Conservation (phyloP, 2,113 vertebrate genomes). For the Talpa occidentalis region DNA sequence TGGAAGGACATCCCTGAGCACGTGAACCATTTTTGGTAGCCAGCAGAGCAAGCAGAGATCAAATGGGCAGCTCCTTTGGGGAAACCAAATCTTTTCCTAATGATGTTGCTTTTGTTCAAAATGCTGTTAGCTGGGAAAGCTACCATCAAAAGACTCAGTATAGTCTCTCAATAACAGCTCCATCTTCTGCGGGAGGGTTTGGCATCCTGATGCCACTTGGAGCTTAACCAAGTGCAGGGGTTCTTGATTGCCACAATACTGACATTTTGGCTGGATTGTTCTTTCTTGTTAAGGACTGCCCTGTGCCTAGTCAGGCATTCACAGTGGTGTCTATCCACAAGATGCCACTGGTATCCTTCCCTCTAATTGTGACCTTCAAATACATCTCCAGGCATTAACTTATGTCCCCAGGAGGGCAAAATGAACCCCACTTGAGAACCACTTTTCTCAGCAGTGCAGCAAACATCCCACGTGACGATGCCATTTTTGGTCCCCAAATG, state of each 20-base stretch:
- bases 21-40: neutral
- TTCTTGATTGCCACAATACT: neutral
- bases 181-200: neutral
- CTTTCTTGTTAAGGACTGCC: neutral
- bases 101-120: slow-evolving; percentile 24
- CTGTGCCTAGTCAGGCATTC: neutral
- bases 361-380: neutral
- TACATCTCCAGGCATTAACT: neutral
- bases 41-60: neutral
- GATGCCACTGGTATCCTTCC: neutral
- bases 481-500: neutral
- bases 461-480: neutral
- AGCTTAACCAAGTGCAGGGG: neutral
- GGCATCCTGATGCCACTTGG: neutral
- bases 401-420: neutral
- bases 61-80: neutral
- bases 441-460: too few relatives aligned
- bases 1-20: neutral
- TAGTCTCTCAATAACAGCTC: neutral
- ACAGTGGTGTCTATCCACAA: neutral
- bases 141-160: neutral
- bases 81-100: slow-evolving; percentile 11
- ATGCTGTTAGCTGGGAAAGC: slow-evolving; percentile 17
- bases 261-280: neutral
- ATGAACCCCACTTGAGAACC: neutral